Evolutionary conservation across 2,888 invertebrate genomes (phyloP).

Genomic region (Ethmia dodecea): DNA sequence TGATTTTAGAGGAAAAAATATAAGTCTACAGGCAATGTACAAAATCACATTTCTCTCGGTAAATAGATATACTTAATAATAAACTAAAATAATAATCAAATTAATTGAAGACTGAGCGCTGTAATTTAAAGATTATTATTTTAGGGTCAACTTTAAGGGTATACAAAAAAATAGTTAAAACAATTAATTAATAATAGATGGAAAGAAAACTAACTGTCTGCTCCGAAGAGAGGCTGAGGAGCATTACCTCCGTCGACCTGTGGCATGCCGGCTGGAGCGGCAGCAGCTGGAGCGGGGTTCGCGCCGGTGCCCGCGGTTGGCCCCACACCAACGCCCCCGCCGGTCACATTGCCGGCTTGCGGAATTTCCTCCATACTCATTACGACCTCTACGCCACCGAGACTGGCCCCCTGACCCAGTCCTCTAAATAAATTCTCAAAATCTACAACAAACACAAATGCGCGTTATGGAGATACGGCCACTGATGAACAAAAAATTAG

Average conservation of each 20-base stretch:
- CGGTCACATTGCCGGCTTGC: conserved; percentile 16
- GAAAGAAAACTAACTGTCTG: conserved; percentile 22
- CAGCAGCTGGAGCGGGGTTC: conserved; percentile 1
- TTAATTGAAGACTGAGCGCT: too few species aligned
- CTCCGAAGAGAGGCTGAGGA: conserved; percentile 16
- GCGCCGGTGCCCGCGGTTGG: conserved; percentile 3
- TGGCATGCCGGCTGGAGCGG: background rate
- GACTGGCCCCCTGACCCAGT: conserved; percentile 32
- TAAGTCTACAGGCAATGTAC: too few species aligned
- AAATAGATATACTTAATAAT: too few species aligned
- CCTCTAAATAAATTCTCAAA: conserved; percentile 48
- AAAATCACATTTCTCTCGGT: too few species aligned
- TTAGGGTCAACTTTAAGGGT: too few species aligned
- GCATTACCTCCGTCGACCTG: conserved; percentile 16
- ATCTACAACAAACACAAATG: conserved; percentile 34
- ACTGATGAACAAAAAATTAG: too few species aligned
- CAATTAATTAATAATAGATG: too few species aligned
- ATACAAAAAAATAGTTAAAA: too few species aligned
- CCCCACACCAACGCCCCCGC: conserved; percentile 1
- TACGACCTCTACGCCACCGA: conserved; percentile 49
- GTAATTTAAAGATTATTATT: too few species aligned
- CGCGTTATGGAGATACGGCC: too few species aligned
- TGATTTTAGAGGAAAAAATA: too few species aligned
- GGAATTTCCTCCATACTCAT: conserved; percentile 60
- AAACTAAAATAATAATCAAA: too few species aligned